Evolutionary conservation across 2,113 vertebrate species (phyloP), one percentile per base, ranked within the genome.

Genomic region (Rhinichthys klamathensis): DNA sequence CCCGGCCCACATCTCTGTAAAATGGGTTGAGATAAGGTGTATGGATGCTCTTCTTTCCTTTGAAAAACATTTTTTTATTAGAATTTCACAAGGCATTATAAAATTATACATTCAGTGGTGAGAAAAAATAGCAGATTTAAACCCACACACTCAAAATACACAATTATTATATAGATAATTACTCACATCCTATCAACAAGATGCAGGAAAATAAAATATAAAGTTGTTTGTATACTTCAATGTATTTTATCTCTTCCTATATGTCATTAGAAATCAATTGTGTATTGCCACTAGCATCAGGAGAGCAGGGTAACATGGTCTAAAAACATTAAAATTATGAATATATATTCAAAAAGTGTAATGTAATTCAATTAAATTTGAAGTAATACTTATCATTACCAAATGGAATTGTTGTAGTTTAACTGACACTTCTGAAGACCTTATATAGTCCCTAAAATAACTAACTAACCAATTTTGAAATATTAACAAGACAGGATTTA

Each of bases 1-100:
- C 12, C 80, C 25, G 0, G 51, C 67, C 35, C 15, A 87, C 76
- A 92, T 18, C 4, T 72, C 51, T 6, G 79, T 67, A 32, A 25
- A 23, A 18, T 23, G 30, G 41, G 3, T 51, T 12, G 41, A 81
- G 10, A 16, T 30, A 12, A 70, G 63, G 30, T 72, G 60, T n/a
- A 70, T 25, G 49, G 65, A 81, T 72, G 49, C 30, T 72, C 21
- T 56, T 82, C 63, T 54, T 54, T 54, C 11, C 46, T 56, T 13
- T 23, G 6, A 16, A 51, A 60, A 61, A 41, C 12, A 41, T 6
- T 35, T 30, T 30, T 41, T 41, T 70, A 5, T 6, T 2, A 8
- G 18, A 69, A 38, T 9, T 70, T 70, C 18, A 41, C 4, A 41
- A 23, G 10, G 35, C 32, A 70, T 21, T 70, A 41, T 15, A 41